These are phyloP conservation scores for Sebastes hopkinsi DNA, from an alignment of 2,797 vertebrate species.

Conservation along the genomic window DNA sequence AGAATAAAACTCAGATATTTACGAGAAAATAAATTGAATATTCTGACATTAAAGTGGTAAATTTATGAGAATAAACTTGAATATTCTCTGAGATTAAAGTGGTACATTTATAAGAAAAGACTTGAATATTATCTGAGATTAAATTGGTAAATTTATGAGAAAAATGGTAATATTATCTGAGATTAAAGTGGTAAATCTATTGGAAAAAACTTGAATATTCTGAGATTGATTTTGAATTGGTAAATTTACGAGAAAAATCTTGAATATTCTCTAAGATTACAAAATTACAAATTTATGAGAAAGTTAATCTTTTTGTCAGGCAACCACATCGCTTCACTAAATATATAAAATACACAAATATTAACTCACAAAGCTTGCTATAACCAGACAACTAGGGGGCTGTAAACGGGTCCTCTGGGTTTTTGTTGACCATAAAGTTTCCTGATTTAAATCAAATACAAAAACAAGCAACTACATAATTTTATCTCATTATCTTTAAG, in stretches of 20 bases:
- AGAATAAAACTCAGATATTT: neutral
- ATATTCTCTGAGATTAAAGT: neutral
- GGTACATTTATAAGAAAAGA: fast-evolving
- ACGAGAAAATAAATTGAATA: neutral
- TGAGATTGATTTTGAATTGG: too few species aligned
- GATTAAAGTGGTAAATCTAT: neutral
- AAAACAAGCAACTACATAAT: too few species aligned
- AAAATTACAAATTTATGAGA: neutral
- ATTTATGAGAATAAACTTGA: neutral
- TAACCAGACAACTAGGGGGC: too few species aligned
- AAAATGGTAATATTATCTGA: too few species aligned
- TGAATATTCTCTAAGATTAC: too few species aligned
- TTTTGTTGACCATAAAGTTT: too few species aligned
- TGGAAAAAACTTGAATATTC: neutral
- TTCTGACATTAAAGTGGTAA: neutral
- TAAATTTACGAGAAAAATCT: neutral
- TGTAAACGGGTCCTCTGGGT: too few species aligned
- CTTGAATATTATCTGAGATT: neutral
- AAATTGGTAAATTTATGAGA: neutral
- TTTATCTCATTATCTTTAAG: too few species aligned
- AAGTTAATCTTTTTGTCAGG: neutral
- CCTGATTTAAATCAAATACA: too few species aligned
- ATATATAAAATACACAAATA: too few species aligned
- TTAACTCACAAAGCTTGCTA: fast-evolving
- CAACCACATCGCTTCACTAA: neutral